These are phyloP conservation scores for Eumeta japonica DNA, from an alignment of 1,140 invertebrate species.

Conservation along the genomic window DNA sequence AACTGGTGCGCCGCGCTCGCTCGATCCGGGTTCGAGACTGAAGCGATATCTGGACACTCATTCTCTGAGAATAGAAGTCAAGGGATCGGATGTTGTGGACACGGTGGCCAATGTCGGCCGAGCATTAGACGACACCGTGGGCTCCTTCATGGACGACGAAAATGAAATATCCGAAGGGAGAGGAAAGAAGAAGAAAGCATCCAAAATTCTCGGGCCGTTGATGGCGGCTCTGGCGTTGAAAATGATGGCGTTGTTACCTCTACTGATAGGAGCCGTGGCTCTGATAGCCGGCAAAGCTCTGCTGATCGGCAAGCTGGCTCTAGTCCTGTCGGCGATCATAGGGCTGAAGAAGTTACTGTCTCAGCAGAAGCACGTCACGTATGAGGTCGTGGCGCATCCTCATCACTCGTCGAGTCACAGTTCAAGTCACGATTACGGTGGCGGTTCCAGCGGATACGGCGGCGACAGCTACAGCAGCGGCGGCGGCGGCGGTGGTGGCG, in stretches of 20 bases:
- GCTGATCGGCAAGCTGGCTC: slow-evolving; percentile 78
- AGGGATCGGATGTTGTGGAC: slow-evolving; percentile 78
- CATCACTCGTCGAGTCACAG: slow-evolving; percentile 70
- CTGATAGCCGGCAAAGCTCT: slow-evolving; percentile 82
- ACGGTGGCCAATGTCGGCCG: slow-evolving; percentile 75
- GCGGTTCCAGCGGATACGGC: slow-evolving; percentile 54
- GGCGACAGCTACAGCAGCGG: slow-evolving; percentile 57
- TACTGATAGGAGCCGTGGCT: slow-evolving; percentile 76
- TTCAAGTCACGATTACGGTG: slow-evolving; percentile 64
- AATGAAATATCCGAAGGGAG: slow-evolving; percentile 64
- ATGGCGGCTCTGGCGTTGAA: slow-evolving; percentile 74
- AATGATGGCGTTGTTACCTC: slow-evolving; percentile 72
- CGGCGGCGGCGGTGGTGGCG: slow-evolving; percentile 56
- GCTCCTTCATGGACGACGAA: slow-evolving; percentile 61
- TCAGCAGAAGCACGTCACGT: slow-evolving; percentile 78
- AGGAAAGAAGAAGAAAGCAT: slow-evolving; percentile 79
- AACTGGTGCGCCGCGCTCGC: slow-evolving; percentile 71
- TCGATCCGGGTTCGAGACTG: slow-evolving; percentile 68
- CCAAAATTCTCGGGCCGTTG: slow-evolving; percentile 75
- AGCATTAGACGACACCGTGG: slow-evolving; percentile 70
- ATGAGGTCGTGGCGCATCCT: slow-evolving; percentile 80
- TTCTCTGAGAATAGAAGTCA: slow-evolving; percentile 79
- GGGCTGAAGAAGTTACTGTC: slow-evolving; percentile 70
- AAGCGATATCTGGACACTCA: slow-evolving; percentile 75
- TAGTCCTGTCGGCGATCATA: slow-evolving; percentile 78